A percentile compares a stretch with the other conserved stretches of the same genome.
These are phyloP conservation scores for Dorcus parallelipipedus DNA, from an alignment of 2,888 invertebrate genomes.

Conservation along the genomic window DNA sequence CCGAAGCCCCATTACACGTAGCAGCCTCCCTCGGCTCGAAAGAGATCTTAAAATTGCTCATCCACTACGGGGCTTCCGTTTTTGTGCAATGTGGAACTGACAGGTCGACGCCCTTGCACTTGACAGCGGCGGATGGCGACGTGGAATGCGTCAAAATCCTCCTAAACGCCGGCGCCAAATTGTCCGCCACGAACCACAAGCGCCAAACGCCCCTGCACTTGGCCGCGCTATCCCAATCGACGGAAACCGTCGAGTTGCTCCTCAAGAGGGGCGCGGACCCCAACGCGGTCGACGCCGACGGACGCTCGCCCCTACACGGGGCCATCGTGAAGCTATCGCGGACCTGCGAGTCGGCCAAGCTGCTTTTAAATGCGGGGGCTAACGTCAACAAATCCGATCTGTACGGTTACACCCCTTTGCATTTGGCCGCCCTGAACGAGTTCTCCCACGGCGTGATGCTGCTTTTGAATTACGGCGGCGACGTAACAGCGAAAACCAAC, in stretches of 20 bases:
- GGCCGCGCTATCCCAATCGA: conserved; percentile 75
- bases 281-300: conserved; percentile 67
- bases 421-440: conserved; percentile 80
- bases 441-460: conserved; percentile 72
- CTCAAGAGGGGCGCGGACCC: conserved; percentile 54
- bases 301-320: conserved; percentile 75
- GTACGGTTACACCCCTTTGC: conserved; percentile 81
- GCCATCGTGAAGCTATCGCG: conserved; percentile 76
- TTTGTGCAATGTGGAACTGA: conserved; percentile 68
- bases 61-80: conserved; percentile 74
- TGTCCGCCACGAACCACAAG: conserved; percentile 71
- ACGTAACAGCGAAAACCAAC: conserved; percentile 75
- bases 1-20: conserved; percentile 80
- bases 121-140: conserved; percentile 85
- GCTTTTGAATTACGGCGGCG: conserved; percentile 74
- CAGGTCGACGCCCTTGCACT: conserved; percentile 77
- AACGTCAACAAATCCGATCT: conserved; percentile 73
- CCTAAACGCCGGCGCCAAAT: conserved; percentile 70
- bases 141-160: conserved; percentile 71
- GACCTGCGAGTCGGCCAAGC: conserved; percentile 66
- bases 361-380: conserved; percentile 64
- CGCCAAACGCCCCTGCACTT: conserved; percentile 82
- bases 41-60: conserved; percentile 66
- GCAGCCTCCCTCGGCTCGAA: conserved; percentile 72
- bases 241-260: conserved; percentile 71